Percentiles rank a stretch among this genome's conserved stretches.
Conservation (phyloP, 37 sponge, comb jelly and placozoan genomes). For the Ianthella basta region DNA sequence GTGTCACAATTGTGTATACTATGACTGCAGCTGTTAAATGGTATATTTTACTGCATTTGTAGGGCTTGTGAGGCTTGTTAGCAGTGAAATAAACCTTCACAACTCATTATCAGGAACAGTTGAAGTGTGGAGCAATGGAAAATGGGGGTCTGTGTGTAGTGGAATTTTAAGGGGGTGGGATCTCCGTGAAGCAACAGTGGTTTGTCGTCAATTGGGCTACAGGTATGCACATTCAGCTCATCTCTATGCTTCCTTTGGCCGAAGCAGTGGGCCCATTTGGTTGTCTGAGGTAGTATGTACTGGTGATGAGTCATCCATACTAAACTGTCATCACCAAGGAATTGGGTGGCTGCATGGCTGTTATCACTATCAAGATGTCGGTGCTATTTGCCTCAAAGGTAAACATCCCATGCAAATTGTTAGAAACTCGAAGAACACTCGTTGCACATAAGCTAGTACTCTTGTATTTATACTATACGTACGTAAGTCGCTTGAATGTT, state of each 20-base stretch:
- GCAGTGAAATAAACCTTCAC: too few relatives aligned
- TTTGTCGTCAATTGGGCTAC: background rate
- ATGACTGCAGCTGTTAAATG: too few relatives aligned
- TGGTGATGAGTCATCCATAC: background rate
- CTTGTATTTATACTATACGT: too few relatives aligned
- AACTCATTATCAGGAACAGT: conserved; percentile 9
- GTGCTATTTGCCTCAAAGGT: background rate
- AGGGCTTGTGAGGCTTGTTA: too few relatives aligned
- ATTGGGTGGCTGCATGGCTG: background rate
- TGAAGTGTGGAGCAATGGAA: background rate
- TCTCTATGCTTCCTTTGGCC: background rate
- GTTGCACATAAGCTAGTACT: too few relatives aligned
- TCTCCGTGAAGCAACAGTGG: background rate
- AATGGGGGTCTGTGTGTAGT: background rate
- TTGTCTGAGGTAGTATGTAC: background rate
- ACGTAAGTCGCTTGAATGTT: too few relatives aligned
- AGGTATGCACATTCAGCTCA: background rate
- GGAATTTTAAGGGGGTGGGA: background rate
- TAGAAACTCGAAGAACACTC: too few relatives aligned
- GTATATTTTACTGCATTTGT: too few relatives aligned
- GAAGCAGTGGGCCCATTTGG: background rate
- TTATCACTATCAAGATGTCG: background rate
- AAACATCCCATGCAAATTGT: too few relatives aligned
- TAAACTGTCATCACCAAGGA: background rate
- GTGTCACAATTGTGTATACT: too few relatives aligned